Conservation (phyloP, 2,888 invertebrate genomes). For the Phoenoteleia sp. region DNA sequence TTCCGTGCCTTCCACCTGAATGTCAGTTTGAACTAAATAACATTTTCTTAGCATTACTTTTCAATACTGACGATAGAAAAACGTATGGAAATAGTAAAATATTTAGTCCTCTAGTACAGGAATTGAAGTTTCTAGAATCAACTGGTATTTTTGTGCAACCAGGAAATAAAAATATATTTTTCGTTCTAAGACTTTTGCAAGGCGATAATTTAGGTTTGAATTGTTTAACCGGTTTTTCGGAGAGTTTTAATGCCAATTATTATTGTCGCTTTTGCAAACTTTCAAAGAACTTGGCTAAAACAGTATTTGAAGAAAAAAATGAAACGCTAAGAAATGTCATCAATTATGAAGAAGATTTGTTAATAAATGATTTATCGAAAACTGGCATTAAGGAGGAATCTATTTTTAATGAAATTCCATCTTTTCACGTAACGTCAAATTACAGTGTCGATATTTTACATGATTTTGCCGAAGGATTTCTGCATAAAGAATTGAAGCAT, state of each 20-base stretch:
- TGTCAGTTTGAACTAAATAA: slow-evolving; percentile 49
- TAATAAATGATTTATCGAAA: background rate
- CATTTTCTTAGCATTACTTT: slow-evolving; percentile 55
- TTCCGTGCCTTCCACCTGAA: slow-evolving; percentile 48
- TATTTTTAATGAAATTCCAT: slow-evolving; percentile 11
- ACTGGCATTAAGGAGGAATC: slow-evolving; percentile 21
- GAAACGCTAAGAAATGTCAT: background rate
- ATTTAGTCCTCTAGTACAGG: slow-evolving; percentile 56
- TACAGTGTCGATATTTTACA: slow-evolving; percentile 24
- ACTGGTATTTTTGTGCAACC: slow-evolving; percentile 33
- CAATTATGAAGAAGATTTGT: slow-evolving; percentile 16
- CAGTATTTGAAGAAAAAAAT: slow-evolving; percentile 17
- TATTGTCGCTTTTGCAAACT: slow-evolving; percentile 34
- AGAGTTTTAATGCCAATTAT: slow-evolving; percentile 32
- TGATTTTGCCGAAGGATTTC: slow-evolving; percentile 23
- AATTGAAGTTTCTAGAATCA: slow-evolving; percentile 61
- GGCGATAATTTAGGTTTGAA: slow-evolving; percentile 43
- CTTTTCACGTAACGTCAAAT: slow-evolving; percentile 16
- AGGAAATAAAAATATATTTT: background rate
- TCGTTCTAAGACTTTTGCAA: background rate
- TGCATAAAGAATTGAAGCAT: slow-evolving; percentile 1
- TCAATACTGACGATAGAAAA: slow-evolving; percentile 44
- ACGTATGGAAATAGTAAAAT: slow-evolving; percentile 30
- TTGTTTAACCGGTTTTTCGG: slow-evolving; percentile 7
- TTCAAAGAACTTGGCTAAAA: background rate